Base-by-base conservation (phyloP, 2,797 vertebrate genomes). In the Protonibea diacanthus region DNA sequence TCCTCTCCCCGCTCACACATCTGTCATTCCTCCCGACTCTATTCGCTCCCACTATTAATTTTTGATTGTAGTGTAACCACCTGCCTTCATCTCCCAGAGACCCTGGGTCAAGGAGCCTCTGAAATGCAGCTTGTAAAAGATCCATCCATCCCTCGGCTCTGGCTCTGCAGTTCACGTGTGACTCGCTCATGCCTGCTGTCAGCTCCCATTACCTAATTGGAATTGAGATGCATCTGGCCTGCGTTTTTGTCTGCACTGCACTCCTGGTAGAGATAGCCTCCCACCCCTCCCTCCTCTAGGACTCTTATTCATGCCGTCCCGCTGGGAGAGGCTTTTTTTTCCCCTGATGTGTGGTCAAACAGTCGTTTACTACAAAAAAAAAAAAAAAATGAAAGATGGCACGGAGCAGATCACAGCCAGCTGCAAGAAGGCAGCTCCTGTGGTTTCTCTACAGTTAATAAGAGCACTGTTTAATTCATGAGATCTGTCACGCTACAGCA, bases 151-250 rank as follows among this genome's bases (percentile, higher is more conserved):
- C 57, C 72, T 81, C 45, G 51, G 17, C 86, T 76, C 66, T 61
- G 76, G 78, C 81, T 88, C 76, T 11, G 78, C 33, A 76, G 82
- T 90, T 79, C 89, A 85, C 76, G 86, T 91, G 89, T 85, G 86
- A 78, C 81, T 82, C 55, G 61, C 87, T 90, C 89, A 84, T 87
- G 81, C 82, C 90, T 86, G 82, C 93, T 95, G 95, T 95, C 94
- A 91, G 89, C 82, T 95, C 83, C 91, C 90, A 94, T 95, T 94
- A 94, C 91, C 86, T 95, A 94, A 95, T 94, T 95, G 93, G 92
- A 94, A 95, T 92, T 93, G 94, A 95, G 92, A 95, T 92, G 91
- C 93, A 94, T 91, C 94, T 94, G 93, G 94, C 90, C 89, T 72
- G 83, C 38, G 38, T 91, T 92, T 89, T 87, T 88, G 91, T 85